Evolutionary conservation across 2,113 vertebrate genomes (phyloP), one percentile per base, ranked within the genome.

Genomic region (Ceuthmochares aereus): DNA sequence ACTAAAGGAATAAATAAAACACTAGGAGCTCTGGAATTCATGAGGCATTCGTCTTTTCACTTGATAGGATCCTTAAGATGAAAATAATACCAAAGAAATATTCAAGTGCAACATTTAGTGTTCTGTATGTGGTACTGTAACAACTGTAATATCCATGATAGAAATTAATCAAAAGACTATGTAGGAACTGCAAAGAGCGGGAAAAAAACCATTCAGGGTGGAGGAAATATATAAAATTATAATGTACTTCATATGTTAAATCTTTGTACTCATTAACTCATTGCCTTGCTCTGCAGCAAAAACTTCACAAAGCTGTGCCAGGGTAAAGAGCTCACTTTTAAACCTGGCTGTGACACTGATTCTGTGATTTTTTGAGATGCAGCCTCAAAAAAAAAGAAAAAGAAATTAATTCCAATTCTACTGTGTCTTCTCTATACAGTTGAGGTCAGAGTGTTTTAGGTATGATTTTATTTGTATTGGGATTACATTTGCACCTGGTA

Each of bases 81-180:
- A 90, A 94, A 75, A 86, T 72, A 8, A 42, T 51, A 64, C 21
- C 70, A 30, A 54, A 66, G 67, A 27, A 87, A 9, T 45, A 25
- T 54, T 20, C 14, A 66, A 91, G 73, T 72, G 17, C 13, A 75
- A 17, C 8, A 30, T 37, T 73, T 37, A 14, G 12, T 5, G 6
- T 59, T 89, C 58, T 76, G 20, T 42, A 20, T 37, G 43, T 37
- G 72, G 25, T 22, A 16, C 15, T 29, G 36, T 36, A 80, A 76
- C 12, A 89, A 20, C 20, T 91, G 67, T 73, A 89, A 78, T 92
- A 83, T 40, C 25, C 36, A 49, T 70, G 87, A 15, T 30, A 92
- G 37, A 93, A 87, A 93, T 79, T 74, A 93, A 67, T 58, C 52
- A 83, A 93, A 91, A 86, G 8, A 30, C 19, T 69, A 9, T 14